phyloP scores from a whole-genome alignment of 2,888 invertebrate genomes.

The Biston stratarius region DNA sequence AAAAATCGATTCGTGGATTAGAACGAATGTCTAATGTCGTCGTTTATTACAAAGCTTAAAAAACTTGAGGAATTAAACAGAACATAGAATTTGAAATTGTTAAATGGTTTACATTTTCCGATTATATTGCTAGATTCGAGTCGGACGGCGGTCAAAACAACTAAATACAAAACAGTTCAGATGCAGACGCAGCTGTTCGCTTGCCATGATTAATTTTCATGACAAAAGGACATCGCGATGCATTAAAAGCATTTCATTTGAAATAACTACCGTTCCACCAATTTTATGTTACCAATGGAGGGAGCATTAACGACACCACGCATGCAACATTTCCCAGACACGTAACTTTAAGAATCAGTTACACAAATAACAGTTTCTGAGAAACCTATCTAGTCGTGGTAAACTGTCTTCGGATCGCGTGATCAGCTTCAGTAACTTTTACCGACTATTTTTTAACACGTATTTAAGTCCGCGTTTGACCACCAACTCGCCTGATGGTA shows the following conservation, averaged over 20 bases:
- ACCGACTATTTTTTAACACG: slow-evolving; percentile 23
- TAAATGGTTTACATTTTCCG: neutral
- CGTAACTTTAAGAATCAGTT: slow-evolving; percentile 49
- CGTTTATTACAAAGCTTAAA: too few species aligned
- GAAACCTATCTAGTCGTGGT: slow-evolving; percentile 46
- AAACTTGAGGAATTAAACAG: too few species aligned
- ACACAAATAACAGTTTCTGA: slow-evolving; percentile 53
- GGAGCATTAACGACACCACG: slow-evolving; percentile 45
- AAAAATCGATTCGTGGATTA: too few species aligned
- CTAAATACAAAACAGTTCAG: neutral
- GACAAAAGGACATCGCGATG: slow-evolving; percentile 5
- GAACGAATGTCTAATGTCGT: too few species aligned
- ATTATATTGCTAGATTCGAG: neutral
- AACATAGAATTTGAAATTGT: too few species aligned
- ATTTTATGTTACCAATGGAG: slow-evolving; percentile 41
- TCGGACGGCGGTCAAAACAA: neutral
- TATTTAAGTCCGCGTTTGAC: too few species aligned
- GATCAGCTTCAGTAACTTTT: slow-evolving; percentile 65
- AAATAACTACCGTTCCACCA: slow-evolving; percentile 16
- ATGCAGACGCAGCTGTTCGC: neutral
- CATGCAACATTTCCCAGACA: slow-evolving; percentile 47
- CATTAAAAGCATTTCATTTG: slow-evolving; percentile 6
- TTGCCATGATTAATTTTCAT: slow-evolving; percentile 5
- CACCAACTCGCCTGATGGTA: too few species aligned
- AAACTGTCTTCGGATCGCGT: slow-evolving; percentile 59